Evolutionary conservation across 2,113 vertebrate genomes (phyloP).

Genomic region (Hiodon tergisus): DNA sequence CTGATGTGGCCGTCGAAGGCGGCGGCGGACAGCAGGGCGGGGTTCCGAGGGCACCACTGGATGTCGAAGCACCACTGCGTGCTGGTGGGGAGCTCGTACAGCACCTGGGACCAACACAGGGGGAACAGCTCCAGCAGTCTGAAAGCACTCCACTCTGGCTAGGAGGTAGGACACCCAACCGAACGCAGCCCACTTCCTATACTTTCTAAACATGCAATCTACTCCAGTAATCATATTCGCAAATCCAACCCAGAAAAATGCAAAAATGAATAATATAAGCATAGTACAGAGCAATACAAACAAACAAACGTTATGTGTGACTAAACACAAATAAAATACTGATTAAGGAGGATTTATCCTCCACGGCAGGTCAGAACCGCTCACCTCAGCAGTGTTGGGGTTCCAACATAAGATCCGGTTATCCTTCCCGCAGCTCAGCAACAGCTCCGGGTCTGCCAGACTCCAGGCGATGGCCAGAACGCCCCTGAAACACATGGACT

Average conservation of each 20-base stretch:
- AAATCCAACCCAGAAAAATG: too few species aligned
- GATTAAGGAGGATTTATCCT: too few species aligned
- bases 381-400: slow-evolving; percentile 88
- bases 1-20: slow-evolving; percentile 85
- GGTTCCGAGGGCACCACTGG: slow-evolving; percentile 95
- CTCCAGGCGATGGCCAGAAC: slow-evolving; percentile 91
- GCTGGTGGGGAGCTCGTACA: slow-evolving; percentile 87
- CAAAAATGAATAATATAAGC: too few species aligned
- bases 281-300: too few species aligned
- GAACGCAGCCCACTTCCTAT: not conserved
- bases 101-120: slow-evolving; percentile 61
- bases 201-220: too few species aligned
- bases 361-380: not conserved
- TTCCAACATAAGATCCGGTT: slow-evolving; percentile 92
- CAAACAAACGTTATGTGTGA: not conserved
- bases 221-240: too few species aligned
- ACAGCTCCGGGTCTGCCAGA: slow-evolving; percentile 83
- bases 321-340: too few species aligned
- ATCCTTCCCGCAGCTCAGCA: slow-evolving; percentile 93
- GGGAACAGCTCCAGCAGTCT: not conserved
- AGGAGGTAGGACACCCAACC: not conserved
- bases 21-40: slow-evolving; percentile 84
- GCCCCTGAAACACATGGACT: slow-evolving; percentile 60
- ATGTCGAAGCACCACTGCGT: slow-evolving; percentile 97
- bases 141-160: not conserved